Percentiles rank a stretch among this genome's conserved stretches.
Evolutionary conservation across 2,797 vertebrate species (phyloP).

Genomic region (Paratrypauchen microcephalus): DNA sequence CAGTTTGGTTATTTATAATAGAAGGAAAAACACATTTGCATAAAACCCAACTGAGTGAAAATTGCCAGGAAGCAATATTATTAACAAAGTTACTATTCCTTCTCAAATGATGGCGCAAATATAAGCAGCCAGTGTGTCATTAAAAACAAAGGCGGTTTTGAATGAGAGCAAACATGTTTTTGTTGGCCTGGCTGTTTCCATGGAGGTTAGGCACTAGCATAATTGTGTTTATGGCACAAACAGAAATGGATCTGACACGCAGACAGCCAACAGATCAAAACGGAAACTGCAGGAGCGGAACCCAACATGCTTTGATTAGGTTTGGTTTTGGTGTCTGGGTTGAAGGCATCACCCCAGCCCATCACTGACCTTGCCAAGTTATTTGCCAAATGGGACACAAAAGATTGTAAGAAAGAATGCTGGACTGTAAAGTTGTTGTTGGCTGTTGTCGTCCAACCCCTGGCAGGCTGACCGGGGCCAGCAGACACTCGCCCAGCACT

Average conservation of each 20-base stretch:
- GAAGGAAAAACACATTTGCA: constrained; percentile 23
- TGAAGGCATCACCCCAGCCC: constrained; percentile 63
- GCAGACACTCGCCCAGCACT: constrained; percentile 86
- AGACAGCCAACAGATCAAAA: constrained; percentile 72
- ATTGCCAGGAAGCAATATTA: constrained; percentile 51
- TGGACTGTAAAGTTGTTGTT: constrained; percentile 53
- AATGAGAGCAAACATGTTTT: constrained; percentile 66
- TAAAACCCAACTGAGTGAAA: constrained; percentile 46
- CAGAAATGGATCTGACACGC: constrained; percentile 69
- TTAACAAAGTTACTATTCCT: constrained; percentile 46
- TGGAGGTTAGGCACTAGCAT: constrained; percentile 65
- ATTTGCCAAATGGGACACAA: constrained; percentile 62
- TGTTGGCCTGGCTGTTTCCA: constrained; percentile 68
- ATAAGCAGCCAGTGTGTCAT: constrained; percentile 41
- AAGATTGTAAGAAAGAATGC: constrained; percentile 63
- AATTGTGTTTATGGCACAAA: constrained; percentile 68
- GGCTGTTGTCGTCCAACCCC: constrained; percentile 50
- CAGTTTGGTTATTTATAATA: constrained; percentile 6
- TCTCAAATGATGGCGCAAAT: constrained; percentile 50
- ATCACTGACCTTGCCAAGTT: constrained; percentile 65
- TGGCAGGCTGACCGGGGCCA: constrained; percentile 57
- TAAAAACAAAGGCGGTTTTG: constrained; percentile 61
- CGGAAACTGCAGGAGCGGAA: constrained; percentile 71
- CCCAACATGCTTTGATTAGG: constrained; percentile 69
- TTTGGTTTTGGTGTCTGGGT: constrained; percentile 64